Base-by-base conservation (phyloP, 2,888 invertebrate genomes). In the Elysia crispata region DNA sequence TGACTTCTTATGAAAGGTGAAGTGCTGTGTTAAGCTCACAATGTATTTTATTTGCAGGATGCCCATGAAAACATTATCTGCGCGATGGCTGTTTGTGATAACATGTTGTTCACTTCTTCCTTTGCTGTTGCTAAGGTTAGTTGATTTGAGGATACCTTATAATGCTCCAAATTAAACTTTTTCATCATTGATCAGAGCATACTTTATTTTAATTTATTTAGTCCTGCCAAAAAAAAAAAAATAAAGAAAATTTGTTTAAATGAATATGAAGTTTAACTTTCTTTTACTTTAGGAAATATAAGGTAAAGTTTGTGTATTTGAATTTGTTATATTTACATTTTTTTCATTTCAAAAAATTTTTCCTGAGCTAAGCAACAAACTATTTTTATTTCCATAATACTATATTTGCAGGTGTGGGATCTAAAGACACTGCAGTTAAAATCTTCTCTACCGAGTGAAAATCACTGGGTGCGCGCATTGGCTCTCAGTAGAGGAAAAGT, bases 381-480 rank as follows among this genome's bases (percentile, higher is more conserved):
- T 23, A 8, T 60, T 23, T 23, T 60, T n/a, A n/a, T n/a, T n/a
- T n/a, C n/a, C n/a, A 60, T 8, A 20, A 60, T 5, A 5, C 15
- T 60, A 5, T 60, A 8, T 60, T 60, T 60, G 60, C 76, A 90
- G 90, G 88, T 90, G 3, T 91, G 91, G 91, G 87, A 89, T 30
- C 70, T 84, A 28, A 85, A 83, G 49, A 85, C 86, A 3, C 76
- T 91, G 79, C 83, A 82, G 1, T 79, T 84, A 67, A 86, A 87
- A 73, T 88, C 88, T 78, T 85, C 87, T 0, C 86, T 90, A 30
- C 82, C 86, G 23, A 89, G 89, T 18, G 82, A 89, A n/a, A 85
- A 89, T 62, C 91, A 91, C 83, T 90, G 91, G 91, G 90, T 90
- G 15, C 82, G 90, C 62, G 87, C 89, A 1, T 81, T 91, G 64